These are phyloP conservation scores for Arge pagana DNA, from an alignment of 2,888 invertebrate species.

Conservation along the genomic window DNA sequence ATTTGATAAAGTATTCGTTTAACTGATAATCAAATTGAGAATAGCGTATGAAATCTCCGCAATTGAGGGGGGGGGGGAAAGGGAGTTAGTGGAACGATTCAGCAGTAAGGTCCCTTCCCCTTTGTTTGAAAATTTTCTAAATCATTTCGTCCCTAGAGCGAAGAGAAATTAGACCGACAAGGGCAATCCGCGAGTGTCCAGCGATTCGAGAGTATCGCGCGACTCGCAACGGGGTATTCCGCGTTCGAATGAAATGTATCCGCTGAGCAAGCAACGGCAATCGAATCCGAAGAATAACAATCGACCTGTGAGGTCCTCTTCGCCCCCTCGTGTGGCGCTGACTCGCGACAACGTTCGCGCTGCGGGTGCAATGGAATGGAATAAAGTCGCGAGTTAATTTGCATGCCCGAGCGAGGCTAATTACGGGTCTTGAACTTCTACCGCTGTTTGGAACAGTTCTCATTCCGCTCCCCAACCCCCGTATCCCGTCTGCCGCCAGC, in stretches of 20 bases:
- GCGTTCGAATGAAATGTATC: slow-evolving; percentile 3
- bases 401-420: slow-evolving; percentile 49
- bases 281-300: slow-evolving; percentile 11
- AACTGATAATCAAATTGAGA: too few species aligned
- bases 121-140: too few species aligned
- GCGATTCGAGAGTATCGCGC: too few species aligned
- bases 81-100: too few species aligned
- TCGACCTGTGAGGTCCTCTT: not conserved
- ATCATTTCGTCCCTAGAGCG: too few species aligned
- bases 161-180: too few species aligned
- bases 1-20: too few species aligned
- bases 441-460: too few species aligned
- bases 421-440: slow-evolving; percentile 46
- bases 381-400: slow-evolving; percentile 47
- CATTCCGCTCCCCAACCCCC: slow-evolving; percentile 1
- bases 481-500: not conserved
- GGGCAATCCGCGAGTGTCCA: too few species aligned
- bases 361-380: slow-evolving; percentile 37
- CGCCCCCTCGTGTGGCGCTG: not conserved
- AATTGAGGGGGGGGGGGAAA: too few species aligned
- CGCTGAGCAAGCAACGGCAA: not conserved
- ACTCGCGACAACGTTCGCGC: slow-evolving; percentile 5
- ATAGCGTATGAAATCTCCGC: too few species aligned
- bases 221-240: not conserved
- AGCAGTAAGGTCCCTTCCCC: too few species aligned